Evolutionary conservation across 1,140 invertebrate species (phyloP), one percentile per base, ranked within the genome.

Genomic region (Tetragonula clypearis): DNA sequence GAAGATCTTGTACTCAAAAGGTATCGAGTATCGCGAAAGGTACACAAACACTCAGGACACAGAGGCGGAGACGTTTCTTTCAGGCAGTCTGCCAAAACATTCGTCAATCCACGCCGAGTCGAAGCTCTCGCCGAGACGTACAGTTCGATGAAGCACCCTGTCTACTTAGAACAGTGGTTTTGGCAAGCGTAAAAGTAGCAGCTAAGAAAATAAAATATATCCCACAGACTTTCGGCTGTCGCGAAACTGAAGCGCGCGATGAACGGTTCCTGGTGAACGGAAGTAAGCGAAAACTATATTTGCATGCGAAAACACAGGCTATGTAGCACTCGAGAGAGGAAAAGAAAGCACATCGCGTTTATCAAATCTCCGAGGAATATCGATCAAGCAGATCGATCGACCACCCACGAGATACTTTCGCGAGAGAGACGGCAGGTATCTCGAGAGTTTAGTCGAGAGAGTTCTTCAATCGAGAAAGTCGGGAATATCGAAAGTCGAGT

Each of bases 281-380:
- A 35, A 21, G 62, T 69, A 41, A 71, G 80, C 19, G 5, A 23
- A 35, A 35, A 35, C 35, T 35, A 35, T 14, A 56, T 68, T 72
- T 73, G 69, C 79, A 73, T 73, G 55, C 56, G 68, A 81, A 73
- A 81, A 77, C 55, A 77, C 69, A 49, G 69, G 23, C 14, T 35
- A 19, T 55, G 11, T n/a, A 4, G 8, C 14, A 23, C n/a, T 23
- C 21, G 17, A 35, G 15, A 19, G 58, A 6, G 17, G 0, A 17
- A 8, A 11, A 30, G 19, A 21, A 68, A 35, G 8, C 9, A 41
- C 30, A 12, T 0, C 0, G 6, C 60, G 55, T 77, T 83, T 56
- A 69, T 69, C 73, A 77, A 41, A 77, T 21, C 53, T 9, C 26
- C 5, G 26, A 14, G 17, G n/a, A 49, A n/a, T 82, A 82, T 35